These are phyloP conservation scores for Grammomys dolichurus DNA, from an alignment of 2,113 vertebrate species.

Conservation along the genomic window DNA sequence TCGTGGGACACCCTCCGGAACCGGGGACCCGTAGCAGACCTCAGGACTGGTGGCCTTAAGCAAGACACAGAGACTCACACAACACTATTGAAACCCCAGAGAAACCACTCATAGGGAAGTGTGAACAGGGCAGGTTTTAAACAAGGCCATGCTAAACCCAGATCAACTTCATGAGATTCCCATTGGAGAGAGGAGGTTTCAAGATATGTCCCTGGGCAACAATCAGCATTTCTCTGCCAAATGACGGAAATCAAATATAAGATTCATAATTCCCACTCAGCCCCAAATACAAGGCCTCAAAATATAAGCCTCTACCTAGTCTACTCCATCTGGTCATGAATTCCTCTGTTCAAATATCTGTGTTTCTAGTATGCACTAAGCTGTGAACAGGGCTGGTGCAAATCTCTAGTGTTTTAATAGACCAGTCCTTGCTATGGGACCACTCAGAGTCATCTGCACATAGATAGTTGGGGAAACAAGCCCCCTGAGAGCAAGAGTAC, in stretches of 20 bases:
- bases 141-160: background rate
- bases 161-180: rapidly evolving
- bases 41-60: background rate
- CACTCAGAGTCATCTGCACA: background rate
- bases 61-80: background rate
- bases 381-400: constrained; percentile 6
- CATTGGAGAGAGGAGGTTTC: rapidly evolving
- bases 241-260: constrained; percentile 26
- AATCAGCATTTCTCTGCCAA: background rate
- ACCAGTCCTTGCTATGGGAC: background rate
- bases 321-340: constrained; percentile 35
- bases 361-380: background rate
- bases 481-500: background rate
- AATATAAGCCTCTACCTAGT: background rate
- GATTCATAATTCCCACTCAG: background rate
- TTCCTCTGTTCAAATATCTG: background rate
- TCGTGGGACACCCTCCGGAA: too few relatives aligned
- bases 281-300: constrained; percentile 3
- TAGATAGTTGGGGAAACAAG: background rate
- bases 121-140: rapidly evolving
- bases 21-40: background rate
- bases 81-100: rapidly evolving
- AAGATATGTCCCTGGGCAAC: background rate
- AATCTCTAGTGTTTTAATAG: background rate
- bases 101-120: rapidly evolving